These are phyloP conservation scores for Orthosia cruda DNA, from an alignment of 2,888 invertebrate genomes.

Conservation along the genomic window DNA sequence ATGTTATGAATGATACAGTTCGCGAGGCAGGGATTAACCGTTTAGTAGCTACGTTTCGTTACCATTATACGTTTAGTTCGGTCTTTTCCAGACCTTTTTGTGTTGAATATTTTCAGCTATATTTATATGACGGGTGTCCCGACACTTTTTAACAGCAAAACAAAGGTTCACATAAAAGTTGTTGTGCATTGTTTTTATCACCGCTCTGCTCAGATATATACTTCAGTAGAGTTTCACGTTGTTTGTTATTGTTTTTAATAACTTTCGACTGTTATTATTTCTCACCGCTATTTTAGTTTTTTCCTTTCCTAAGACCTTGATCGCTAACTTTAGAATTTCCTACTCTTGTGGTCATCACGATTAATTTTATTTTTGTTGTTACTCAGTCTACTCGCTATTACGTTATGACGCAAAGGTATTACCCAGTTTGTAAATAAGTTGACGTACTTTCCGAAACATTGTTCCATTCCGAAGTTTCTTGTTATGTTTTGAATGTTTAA, in stretches of 20 bases:
- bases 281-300: background rate
- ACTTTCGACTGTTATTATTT: background rate
- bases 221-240: background rate
- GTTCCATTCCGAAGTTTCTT: conserved; percentile 47
- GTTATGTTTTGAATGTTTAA: conserved; percentile 38
- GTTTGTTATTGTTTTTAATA: conserved; percentile 25
- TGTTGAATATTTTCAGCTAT: conserved; percentile 68
- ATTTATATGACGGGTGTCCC: conserved; percentile 60
- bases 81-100: conserved; percentile 70
- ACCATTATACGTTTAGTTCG: conserved; percentile 76
- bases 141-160: conserved; percentile 59
- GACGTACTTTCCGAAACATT: conserved; percentile 42
- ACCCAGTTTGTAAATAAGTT: conserved; percentile 55
- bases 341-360: conserved; percentile 11
- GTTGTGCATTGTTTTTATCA: conserved; percentile 51
- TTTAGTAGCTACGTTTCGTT: conserved; percentile 79
- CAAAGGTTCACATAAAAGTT: conserved; percentile 54
- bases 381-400: conserved; percentile 11
- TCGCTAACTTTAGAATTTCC: background rate
- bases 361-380: conserved; percentile 10
- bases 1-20: conserved; percentile 86
- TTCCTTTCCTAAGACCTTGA: background rate
- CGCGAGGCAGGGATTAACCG: conserved; percentile 80
- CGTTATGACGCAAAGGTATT: conserved; percentile 53
- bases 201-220: conserved; percentile 21